Evolutionary conservation across 2,113 vertebrate genomes (phyloP), one percentile per base, ranked within the genome.

Genomic region (Muntiacus muntjak): DNA sequence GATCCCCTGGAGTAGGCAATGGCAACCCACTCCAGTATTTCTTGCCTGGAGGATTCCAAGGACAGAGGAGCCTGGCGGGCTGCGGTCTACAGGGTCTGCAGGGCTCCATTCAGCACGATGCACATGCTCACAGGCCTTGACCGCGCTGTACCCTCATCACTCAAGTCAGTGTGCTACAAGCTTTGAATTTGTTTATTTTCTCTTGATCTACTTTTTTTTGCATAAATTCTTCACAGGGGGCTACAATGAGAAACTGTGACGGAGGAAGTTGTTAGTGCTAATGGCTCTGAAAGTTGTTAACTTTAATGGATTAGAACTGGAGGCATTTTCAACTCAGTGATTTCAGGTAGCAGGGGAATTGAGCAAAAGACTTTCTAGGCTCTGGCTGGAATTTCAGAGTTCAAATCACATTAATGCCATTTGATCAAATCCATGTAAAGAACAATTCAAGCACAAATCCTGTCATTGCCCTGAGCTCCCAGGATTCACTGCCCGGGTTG

Each of bases 231-330:
- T 97, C 89, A 94, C 82, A 60, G 43, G 52, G 78, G 78, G 83
- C 81, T 82, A 45, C 62, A 52, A 57, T 91, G 95, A 97, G 93
- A 96, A 94, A 97, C 89, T 71, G 54, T 95, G 94, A 58, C 1
- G 0, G 50, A 94, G 93, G 92, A 97, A 97, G 95, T 86, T 90
- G 91, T 98, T 98, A 97, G 19, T 16, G 10, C 93, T 98, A 98
- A 98, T 97, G 93, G 84, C 91, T 97, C 95, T 95, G 91, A 95
- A 98, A 96, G 97, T 97, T 97, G 96, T 98, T 98, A 97, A 90
- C 93, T 94, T 97, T 98, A 98, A 98, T 98, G 98, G 95, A 98
- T 98, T 96, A 98, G 96, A 98, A 97, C 96, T 55, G 55, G 95
- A 96, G 91, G 89, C 23, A 0, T 89, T 95, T 97, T 96, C 89